phyloP scores from a whole-genome alignment of 2,888 invertebrate genomes.

The Scaptodrosophila latifasciaeformis region DNA sequence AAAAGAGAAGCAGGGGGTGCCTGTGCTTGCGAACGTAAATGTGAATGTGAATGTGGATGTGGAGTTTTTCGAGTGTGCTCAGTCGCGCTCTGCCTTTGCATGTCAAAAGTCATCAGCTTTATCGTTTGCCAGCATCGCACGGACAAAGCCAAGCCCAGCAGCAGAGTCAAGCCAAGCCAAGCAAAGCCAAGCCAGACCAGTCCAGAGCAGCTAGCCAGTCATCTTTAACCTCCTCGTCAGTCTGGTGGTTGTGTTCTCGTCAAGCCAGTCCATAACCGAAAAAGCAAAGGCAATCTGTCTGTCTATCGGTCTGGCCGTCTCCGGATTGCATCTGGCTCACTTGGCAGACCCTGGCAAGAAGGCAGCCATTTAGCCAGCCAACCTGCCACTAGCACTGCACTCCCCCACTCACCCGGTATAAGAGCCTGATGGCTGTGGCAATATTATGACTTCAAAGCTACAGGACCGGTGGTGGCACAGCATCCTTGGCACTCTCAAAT shows the following conservation, averaged over 20 bases:
- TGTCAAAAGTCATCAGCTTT: conserved; percentile 68
- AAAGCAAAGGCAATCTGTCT: no score
- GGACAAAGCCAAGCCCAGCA: not conserved
- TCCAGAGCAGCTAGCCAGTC: not conserved
- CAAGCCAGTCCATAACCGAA: conserved; percentile 20
- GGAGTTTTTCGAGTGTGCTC: not conserved
- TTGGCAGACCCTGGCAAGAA: not conserved
- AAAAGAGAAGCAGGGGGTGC: no score
- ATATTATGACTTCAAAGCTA: conserved; percentile 60
- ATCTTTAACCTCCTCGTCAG: no score
- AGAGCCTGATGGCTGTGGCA: conserved; percentile 51
- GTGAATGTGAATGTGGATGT: conserved; percentile 19
- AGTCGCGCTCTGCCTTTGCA: conserved; percentile 38
- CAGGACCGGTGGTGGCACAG: not conserved
- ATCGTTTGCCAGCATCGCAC: conserved; percentile 41
- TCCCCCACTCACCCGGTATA: not conserved
- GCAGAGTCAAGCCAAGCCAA: not conserved
- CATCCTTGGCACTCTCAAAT: no score
- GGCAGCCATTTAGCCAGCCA: conserved; percentile 42
- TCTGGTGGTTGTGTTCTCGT: no score
- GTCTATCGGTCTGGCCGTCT: not conserved
- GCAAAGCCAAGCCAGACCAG: conserved; percentile 5
- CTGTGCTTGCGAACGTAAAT: no score
- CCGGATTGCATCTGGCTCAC: conserved; percentile 11
- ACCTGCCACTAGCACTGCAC: conserved; percentile 30